These are phyloP conservation scores for Catostomus latipinnis DNA, from an alignment of 2,797 vertebrate species.

Conservation along the genomic window DNA sequence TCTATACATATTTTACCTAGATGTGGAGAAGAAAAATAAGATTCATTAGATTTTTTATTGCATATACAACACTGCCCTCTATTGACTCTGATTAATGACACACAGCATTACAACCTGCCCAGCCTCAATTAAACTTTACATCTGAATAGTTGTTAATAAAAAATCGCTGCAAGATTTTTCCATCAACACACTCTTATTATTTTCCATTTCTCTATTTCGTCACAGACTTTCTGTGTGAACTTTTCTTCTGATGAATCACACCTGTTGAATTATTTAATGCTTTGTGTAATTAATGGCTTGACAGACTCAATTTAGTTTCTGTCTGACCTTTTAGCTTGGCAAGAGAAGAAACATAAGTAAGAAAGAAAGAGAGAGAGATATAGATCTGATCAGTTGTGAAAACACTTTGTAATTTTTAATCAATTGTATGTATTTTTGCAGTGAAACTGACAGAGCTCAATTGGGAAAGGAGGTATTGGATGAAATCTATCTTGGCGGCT, in stretches of 20 bases:
- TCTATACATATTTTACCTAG: slow-evolving; percentile 7
- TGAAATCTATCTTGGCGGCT: slow-evolving; percentile 24
- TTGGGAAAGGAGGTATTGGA: slow-evolving; percentile 34
- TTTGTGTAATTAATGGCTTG: slow-evolving; percentile 74
- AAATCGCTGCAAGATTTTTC: slow-evolving; percentile 41
- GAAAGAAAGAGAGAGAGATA: slow-evolving; percentile 1
- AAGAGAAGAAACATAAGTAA: slow-evolving; percentile 14
- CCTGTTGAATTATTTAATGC: slow-evolving; percentile 63
- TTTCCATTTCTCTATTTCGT: slow-evolving; percentile 29
- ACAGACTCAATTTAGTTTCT: slow-evolving; percentile 66
- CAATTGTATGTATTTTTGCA: slow-evolving; percentile 42
- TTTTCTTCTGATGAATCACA: slow-evolving; percentile 42
- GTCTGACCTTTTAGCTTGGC: slow-evolving; percentile 64
- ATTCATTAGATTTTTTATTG: slow-evolving; percentile 17
- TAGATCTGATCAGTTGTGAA: slow-evolving; percentile 40
- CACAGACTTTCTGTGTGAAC: slow-evolving; percentile 33
- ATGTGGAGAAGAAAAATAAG: slow-evolving; percentile 2
- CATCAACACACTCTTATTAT: slow-evolving; percentile 54
- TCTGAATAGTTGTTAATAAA: slow-evolving; percentile 16
- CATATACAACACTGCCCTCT: slow-evolving; percentile 64
- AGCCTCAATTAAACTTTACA: neutral
- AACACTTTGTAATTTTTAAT: slow-evolving; percentile 28
- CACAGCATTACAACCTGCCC: neutral
- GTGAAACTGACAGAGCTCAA: slow-evolving; percentile 50
- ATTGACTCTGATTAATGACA: slow-evolving; percentile 37